Conservation (phyloP, 2,888 invertebrate genomes). For the Lepetodrilus schrolli region DNA sequence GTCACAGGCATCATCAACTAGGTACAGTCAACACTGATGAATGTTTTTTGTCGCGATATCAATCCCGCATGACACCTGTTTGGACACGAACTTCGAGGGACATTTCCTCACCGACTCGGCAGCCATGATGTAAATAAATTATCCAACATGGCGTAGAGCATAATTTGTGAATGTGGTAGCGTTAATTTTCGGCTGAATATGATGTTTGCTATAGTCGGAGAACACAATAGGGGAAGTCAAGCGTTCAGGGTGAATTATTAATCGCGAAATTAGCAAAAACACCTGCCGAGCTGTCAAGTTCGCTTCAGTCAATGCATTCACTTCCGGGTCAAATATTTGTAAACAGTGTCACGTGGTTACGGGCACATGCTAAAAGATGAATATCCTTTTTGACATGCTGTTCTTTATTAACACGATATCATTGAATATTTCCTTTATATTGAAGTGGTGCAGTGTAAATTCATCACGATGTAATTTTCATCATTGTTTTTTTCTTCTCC, state of each 20-base stretch:
- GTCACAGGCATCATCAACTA: neutral
- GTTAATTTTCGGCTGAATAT: neutral
- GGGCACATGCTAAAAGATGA: neutral
- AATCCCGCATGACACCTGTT: constrained; percentile 1
- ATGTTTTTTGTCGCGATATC: neutral
- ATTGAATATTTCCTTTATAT: too few species aligned
- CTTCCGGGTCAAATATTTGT: constrained; percentile 19
- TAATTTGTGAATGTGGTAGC: neutral
- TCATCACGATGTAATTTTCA: too few species aligned
- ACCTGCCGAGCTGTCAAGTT: constrained; percentile 20
- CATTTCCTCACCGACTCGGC: neutral
- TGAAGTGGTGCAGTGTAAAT: too few species aligned
- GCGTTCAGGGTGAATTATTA: constrained; percentile 9
- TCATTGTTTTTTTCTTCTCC: too few species aligned
- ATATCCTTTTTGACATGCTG: too few species aligned
- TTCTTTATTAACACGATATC: too few species aligned
- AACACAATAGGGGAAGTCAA: neutral
- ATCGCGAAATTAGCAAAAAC: constrained; percentile 17
- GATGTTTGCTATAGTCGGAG: neutral
- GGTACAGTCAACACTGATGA: neutral
- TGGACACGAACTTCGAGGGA: neutral
- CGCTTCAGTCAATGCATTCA: constrained; percentile 8
- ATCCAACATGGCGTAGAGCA: constrained; percentile 16
- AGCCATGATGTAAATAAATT: constrained; percentile 26
- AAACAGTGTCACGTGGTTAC: constrained; percentile 19